Evolutionary conservation across 1,140 invertebrate genomes (phyloP).

Genomic region (Zaprionus taronus): DNA sequence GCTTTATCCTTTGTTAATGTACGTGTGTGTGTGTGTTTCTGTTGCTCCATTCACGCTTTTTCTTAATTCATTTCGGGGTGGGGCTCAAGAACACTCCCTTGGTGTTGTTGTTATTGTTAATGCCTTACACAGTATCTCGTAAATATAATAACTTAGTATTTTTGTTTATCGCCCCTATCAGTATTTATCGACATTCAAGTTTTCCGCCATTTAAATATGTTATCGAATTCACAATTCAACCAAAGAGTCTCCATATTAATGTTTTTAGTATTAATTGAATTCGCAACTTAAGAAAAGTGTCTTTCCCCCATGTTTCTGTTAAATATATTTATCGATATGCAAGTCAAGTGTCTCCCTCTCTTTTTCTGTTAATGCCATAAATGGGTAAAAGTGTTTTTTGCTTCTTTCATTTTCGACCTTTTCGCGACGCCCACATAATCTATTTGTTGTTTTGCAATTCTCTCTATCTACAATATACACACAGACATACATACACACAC

Average conservation of each 20-base stretch:
- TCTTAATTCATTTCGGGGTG: conserved; percentile 13
- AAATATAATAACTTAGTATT: background rate
- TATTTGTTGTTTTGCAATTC: conserved; percentile 44
- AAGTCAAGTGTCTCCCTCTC: background rate
- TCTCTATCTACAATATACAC: conserved; percentile 7
- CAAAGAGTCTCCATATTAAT: no score
- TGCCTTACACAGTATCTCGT: background rate
- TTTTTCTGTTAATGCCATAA: background rate
- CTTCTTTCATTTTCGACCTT: conserved; percentile 17
- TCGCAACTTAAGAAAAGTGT: no score
- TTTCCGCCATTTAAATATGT: no score
- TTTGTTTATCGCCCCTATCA: background rate
- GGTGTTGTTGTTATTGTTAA: conserved; percentile 24
- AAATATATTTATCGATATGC: background rate
- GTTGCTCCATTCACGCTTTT: conserved; percentile 41
- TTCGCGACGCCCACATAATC: conserved; percentile 10
- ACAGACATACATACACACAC: background rate
- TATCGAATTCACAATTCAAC: no score
- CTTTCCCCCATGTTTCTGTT: background rate
- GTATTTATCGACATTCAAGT: background rate
- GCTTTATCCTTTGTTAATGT: conserved; percentile 49
- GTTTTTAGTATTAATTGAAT: no score
- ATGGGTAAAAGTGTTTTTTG: conserved; percentile 39
- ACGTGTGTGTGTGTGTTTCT: conserved; percentile 62
- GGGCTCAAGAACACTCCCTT: conserved; percentile 60